Evolutionary conservation across 2,113 vertebrate genomes (phyloP).

Genomic region (Taxidea taxus): DNA sequence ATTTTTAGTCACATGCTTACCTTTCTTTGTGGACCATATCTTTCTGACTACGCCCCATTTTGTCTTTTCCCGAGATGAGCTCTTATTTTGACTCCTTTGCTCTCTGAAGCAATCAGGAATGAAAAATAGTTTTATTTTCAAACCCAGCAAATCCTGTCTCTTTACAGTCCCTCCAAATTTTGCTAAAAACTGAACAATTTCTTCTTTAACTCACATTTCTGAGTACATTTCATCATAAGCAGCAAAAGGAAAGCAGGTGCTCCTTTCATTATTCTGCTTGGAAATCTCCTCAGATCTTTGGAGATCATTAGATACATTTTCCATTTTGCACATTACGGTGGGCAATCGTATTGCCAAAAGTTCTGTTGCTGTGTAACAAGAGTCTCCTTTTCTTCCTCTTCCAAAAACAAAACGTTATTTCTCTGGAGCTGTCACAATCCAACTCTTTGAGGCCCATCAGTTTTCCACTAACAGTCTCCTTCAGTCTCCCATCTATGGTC

Average conservation of each 20-base stretch:
- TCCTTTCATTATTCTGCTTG: not conserved
- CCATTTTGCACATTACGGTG: not conserved
- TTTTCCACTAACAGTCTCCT: not conserved
- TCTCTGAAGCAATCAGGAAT: not conserved
- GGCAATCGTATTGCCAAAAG: not conserved
- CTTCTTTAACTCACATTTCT: not conserved
- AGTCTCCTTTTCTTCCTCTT: not conserved
- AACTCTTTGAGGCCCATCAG: too few relatives aligned
- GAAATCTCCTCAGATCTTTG: not conserved
- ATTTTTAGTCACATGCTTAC: not conserved
- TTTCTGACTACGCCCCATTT: not conserved
- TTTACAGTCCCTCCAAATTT: not conserved
- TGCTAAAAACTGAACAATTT: not conserved
- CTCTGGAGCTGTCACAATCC: not conserved
- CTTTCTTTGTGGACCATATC: not conserved
- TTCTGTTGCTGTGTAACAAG: not conserved
- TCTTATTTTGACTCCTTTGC: not conserved
- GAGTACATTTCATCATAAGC: not conserved
- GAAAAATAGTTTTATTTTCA: constrained; percentile 18
- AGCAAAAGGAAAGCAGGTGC: not conserved
- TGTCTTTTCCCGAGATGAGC: not conserved
- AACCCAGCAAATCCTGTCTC: not conserved
- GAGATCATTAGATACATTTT: not conserved
- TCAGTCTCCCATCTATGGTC: not conserved
- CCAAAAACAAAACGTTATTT: not conserved